Base-by-base conservation (phyloP, 2,113 vertebrate genomes). In the Aspidoscelis tigris region DNA sequence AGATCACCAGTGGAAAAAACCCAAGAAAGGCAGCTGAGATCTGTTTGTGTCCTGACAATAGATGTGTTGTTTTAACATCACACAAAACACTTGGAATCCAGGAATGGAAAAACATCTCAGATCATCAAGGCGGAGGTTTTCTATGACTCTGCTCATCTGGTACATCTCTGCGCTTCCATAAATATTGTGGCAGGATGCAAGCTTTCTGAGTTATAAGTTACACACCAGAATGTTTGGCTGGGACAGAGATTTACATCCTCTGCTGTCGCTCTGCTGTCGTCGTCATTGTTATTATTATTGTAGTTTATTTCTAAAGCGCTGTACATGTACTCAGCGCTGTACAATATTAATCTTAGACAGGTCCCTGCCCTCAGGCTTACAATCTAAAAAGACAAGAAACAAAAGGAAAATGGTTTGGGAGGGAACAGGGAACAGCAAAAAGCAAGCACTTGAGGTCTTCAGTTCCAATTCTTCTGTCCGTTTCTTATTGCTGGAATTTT, bases 111-210 rank as follows among this genome's bases (percentile, higher is more conserved):
- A 61, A 39, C n/a, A 65, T 33, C 33, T 22, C 24, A 50, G 81
- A 50, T 41, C 58, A 39, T 22, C 18, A 44, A 65, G 53, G 55
- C 41, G 9, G 41, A 18, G 2, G 26, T 58, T 7, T 66, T 75
- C 72, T 5, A 5, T 50, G 81, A 50, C 58, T 82, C 61, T 3
- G 5, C 50, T 75, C 47, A 8, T 82, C 71, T 82, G 71, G 71
- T 82, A 18, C 80, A 5, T 82, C 70, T 82, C 80, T 74, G 53
- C 70, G 16, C 41, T 66, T 66, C 41, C 71, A 75, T 75, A 82
- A 75, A 75, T 82, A 82, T 75, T 82, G 81, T 75, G 81, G 58
- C 81, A 47, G 72, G 47, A 66, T 58, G 39, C 47, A 4, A 50
- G 24, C 43, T 47, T 9, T 82, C 26, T 44, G 55, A 69, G 72